Evolutionary conservation across 2,797 vertebrate species (phyloP), one percentile per base, ranked within the genome.

Genomic region (Phataginus tetradactyla): DNA sequence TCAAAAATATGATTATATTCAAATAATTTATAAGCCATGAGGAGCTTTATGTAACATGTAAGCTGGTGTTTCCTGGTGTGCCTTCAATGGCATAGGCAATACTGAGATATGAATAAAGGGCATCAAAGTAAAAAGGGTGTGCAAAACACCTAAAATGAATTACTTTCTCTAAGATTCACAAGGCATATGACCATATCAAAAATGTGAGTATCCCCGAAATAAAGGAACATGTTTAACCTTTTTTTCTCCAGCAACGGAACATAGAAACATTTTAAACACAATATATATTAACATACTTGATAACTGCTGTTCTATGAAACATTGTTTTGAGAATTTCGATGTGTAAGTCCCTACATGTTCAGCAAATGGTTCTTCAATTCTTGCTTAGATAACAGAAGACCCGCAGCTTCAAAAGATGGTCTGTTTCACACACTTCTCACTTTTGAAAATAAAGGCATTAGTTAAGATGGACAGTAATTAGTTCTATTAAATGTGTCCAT

Each of bases 381-480:
- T 87, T 87, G 63, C 27, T 59, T 78, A 49, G 7, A 32, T 94
- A 86, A 86, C 27, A 59, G 37, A 88, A 77, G 83, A 42, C 15
- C 72, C 8, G 3, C 7, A 69, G 37, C 64, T n/a, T 88, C 34
- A 94, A 93, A 85, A 72, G 29, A 86, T 85, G 23, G 18, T 42
- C 39, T 8, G n/a, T 90, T 86, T 90, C 34, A 32, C 9, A 15
- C 15, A 96, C 55, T 90, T 91, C 53, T 71, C 72, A 78, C 20
- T 72, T 96, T 23, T 81, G 53, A 71, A 89, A 97, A 88, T 81
- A 77, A 95, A 88, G 61, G 57, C 6, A 49, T 75, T 79, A 90
- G 89, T n/a, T 77, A 89, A 34, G 11, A 77, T 27, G 4, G 34
- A 80, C 86, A 81, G 8, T 63, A 92, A 75, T 20, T 92, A 59